phyloP scores from a whole-genome alignment of 2,113 vertebrate genomes.

The Muntiacus reevesi region DNA sequence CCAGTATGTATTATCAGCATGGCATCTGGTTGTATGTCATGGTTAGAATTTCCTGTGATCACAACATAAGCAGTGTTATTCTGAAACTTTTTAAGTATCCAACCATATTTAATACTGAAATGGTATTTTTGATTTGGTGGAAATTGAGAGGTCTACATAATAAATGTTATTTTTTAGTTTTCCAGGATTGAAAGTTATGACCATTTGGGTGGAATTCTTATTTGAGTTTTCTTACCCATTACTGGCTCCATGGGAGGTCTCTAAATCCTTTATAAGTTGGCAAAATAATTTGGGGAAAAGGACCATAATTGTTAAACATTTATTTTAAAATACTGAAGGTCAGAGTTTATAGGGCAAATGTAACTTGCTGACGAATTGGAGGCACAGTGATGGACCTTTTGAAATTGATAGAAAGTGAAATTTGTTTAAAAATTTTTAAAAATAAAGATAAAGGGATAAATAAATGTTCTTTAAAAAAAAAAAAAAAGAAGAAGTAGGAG shows the following conservation, averaged over 20 bases:
- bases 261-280: background rate
- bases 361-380: background rate
- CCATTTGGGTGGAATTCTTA: background rate
- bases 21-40: background rate
- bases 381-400: background rate
- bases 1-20: background rate
- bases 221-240: background rate
- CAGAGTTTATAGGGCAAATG: background rate
- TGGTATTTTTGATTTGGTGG: background rate
- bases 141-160: background rate
- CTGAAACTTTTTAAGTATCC: background rate
- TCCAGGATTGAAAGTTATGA: background rate
- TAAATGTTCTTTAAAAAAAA: background rate
- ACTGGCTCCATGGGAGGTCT: background rate
- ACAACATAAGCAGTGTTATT: background rate
- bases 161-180: slow-evolving; percentile 6
- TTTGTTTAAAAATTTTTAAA: background rate
- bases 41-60: background rate
- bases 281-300: background rate
- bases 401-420: background rate
- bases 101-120: background rate
- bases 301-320: background rate
- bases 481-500: too few relatives aligned
- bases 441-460: background rate
- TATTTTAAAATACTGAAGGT: background rate